Evolutionary conservation across 2,797 vertebrate genomes (phyloP).

Genomic region (Spea hammondii): DNA sequence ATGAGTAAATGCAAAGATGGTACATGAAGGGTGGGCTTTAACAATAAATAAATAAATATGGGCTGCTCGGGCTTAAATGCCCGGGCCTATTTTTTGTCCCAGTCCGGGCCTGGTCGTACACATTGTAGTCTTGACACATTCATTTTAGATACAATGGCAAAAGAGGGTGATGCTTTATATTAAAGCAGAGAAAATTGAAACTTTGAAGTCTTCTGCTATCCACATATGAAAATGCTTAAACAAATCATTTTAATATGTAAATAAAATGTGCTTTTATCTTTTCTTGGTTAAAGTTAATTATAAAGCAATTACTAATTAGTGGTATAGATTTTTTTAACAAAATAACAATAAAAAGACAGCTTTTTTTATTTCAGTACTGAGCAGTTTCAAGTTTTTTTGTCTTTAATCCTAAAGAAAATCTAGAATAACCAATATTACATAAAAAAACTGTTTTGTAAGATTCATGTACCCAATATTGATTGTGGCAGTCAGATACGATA

Average conservation of each 20-base stretch:
- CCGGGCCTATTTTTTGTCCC: too few relatives aligned
- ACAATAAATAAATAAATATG: too few relatives aligned
- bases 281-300: neutral
- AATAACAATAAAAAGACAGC: neutral
- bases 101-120: too few relatives aligned
- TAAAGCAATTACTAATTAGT: neutral
- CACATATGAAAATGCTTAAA: neutral
- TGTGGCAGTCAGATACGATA: neutral
- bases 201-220: constrained; percentile 1
- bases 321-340: neutral
- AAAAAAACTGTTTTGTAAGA: constrained; percentile 2
- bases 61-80: too few relatives aligned
- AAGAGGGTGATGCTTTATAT: neutral
- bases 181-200: constrained; percentile 6
- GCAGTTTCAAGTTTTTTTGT: neutral
- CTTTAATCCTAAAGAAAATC: neutral
- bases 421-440: neutral
- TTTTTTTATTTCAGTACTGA: neutral
- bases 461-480: neutral
- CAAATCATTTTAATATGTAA: constrained; percentile 16
- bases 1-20: too few relatives aligned
- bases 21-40: too few relatives aligned
- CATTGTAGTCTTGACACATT: neutral
- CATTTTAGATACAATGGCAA: neutral
- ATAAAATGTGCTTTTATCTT: neutral